These are phyloP conservation scores for Gymnogyps californianus DNA, from an alignment of 2,113 vertebrate genomes.

Conservation along the genomic window DNA sequence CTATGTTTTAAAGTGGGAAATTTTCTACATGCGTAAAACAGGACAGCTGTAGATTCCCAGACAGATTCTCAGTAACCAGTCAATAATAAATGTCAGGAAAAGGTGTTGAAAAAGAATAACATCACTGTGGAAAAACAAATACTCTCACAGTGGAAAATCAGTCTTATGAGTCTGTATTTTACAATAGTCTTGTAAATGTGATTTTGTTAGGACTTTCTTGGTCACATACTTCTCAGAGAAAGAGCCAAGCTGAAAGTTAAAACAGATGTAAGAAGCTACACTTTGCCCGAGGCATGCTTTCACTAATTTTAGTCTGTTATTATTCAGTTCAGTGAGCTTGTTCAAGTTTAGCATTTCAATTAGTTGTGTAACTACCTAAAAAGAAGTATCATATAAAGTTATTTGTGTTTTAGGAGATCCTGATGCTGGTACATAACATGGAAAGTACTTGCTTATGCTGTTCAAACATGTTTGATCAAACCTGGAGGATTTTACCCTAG, in stretches of 20 bases:
- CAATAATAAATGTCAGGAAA: background rate
- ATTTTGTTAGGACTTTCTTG: background rate
- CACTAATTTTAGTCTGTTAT: constrained; percentile 33
- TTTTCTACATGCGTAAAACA: background rate
- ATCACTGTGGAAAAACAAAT: background rate
- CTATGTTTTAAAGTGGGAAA: background rate
- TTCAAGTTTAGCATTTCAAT: constrained; percentile 37
- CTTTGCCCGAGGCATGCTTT: constrained; percentile 23
- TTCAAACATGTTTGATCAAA: background rate
- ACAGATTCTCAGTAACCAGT: background rate
- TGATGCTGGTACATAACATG: background rate
- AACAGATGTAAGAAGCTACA: background rate
- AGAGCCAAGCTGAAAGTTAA: background rate
- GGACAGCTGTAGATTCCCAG: background rate
- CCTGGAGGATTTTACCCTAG: background rate
- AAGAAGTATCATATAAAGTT: background rate
- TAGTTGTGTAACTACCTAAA: constrained; percentile 31
- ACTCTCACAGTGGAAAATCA: background rate
- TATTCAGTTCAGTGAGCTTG: constrained; percentile 38
- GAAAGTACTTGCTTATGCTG: background rate
- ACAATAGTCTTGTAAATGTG: background rate
- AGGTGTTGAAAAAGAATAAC: background rate
- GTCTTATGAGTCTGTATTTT: background rate
- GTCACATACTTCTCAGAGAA: background rate
- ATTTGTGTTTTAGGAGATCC: background rate